A percentile compares a stretch with the other conserved stretches of the same genome.
Conservation (phyloP, 1,140 invertebrate species). For the Eriosoma lanigerum region DNA sequence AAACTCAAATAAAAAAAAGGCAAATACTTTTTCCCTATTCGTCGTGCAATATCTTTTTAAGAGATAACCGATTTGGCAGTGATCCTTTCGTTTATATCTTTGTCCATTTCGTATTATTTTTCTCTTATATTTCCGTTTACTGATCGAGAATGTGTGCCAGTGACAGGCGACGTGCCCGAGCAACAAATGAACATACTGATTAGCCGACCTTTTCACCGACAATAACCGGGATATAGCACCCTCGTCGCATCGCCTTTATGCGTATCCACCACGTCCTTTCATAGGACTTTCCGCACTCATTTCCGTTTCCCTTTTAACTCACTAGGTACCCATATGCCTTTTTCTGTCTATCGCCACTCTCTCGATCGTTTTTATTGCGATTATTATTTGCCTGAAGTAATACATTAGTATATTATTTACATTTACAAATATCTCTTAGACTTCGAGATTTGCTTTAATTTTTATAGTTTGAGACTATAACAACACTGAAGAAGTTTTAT, state of each 20-base stretch:
- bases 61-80: conserved; percentile 37
- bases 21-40: conserved; percentile 16
- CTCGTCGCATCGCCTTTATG: neutral
- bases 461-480: too few relatives aligned
- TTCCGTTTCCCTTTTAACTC: neutral
- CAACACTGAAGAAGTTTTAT: too few relatives aligned
- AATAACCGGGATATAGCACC: neutral
- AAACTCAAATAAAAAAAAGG: neutral
- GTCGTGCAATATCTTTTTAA: conserved; percentile 35
- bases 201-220: conserved; percentile 1
- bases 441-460: neutral
- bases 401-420: neutral
- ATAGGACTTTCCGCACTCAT: conserved; percentile 3
- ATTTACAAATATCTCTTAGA: neutral
- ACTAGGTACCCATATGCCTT: neutral
- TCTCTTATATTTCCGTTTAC: neutral
- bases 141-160: neutral
- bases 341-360: neutral
- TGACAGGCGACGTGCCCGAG: conserved; percentile 11
- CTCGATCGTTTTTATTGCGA: conserved; percentile 3
- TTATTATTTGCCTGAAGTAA: neutral
- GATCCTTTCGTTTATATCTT: conserved; percentile 39
- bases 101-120: conserved; percentile 24
- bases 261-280: neutral
- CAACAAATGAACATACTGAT: conserved; percentile 42